Evolutionary conservation across 2,113 vertebrate genomes (phyloP), one percentile per base, ranked within the genome.

Genomic region (Nerophis lumbriciformis): DNA sequence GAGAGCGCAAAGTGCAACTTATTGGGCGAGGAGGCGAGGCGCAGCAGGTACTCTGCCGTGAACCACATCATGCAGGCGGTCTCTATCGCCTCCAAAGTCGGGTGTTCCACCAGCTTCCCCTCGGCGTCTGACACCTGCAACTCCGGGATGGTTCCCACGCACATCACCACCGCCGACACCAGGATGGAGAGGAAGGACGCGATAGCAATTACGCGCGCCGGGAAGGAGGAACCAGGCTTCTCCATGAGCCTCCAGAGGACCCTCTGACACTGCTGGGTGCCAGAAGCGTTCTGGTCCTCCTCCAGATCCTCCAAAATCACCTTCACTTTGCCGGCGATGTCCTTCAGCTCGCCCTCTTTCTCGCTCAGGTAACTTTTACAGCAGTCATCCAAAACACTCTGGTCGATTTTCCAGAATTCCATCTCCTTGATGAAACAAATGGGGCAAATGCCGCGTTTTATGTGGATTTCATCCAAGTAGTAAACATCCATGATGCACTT

Each of bases 371-470:
- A 91, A 77, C 93, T 93, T 76, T 94, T 95, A 76, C 97, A 98
- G 64, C 97, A 99, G 48, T 98, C 94, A 42, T 99, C 97, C 71
- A 99, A 75, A 73, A 92, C 95, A 72, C 88, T 89, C 50, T 91
- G 88, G 81, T 98, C 96, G 63, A 99, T 94, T 87, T 93, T 97
- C 97, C 97, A 99, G 86, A 98, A 98, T 74, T 98, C 96, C 94
- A 99, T 96, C 80, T 99, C 97, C 71, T 93, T 95, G 77, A 94
- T 91, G 88, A 99, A 98, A 72, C 97, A 98, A 64, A 99, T 95
- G 36, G 97, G 97, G 48, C 97, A 99, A 65, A 99, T 94, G 6
- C 97, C 97, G 67, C 90, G 92, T 82, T 96, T 97, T 88, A 99
- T 98, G 80, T 99, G 97, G 53, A 99, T 92, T 79, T 98, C 94